These are phyloP conservation scores for Alosa sapidissima DNA, from an alignment of 2,797 vertebrate species.

Conservation along the genomic window DNA sequence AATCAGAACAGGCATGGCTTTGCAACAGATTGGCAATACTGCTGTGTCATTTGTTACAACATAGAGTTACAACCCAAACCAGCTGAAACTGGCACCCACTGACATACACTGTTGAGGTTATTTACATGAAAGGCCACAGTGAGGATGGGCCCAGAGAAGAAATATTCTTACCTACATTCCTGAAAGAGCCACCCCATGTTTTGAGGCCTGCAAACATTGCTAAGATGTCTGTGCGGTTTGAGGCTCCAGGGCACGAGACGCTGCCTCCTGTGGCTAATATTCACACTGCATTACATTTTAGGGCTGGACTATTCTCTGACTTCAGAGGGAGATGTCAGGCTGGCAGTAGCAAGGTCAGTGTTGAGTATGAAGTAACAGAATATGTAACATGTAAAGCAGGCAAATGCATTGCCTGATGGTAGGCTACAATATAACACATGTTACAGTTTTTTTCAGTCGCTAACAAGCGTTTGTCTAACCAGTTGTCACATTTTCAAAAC, in stretches of 20 bases:
- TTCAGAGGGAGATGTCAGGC: background rate
- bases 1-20: background rate
- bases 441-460: too few relatives aligned
- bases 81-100: background rate
- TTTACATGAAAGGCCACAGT: background rate
- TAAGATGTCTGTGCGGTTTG: background rate
- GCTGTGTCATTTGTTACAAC: background rate
- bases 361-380: background rate
- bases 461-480: too few relatives aligned
- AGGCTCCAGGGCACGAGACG: background rate
- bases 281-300: background rate
- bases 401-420: background rate
- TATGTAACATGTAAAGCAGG: background rate
- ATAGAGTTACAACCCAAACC: background rate
- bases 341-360: background rate
- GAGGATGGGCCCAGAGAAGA: background rate
- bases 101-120: background rate
- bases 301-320: background rate
- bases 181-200: background rate
- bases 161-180: background rate
- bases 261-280: background rate
- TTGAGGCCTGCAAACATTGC: slow-evolving; percentile 21
- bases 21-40: background rate
- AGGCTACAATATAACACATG: background rate
- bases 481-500: too few relatives aligned